A percentile compares a stretch with the other conserved stretches of the same genome.
phyloP scores from a whole-genome alignment of 1,140 invertebrate genomes.

The Oreohelix idahoensis region DNA sequence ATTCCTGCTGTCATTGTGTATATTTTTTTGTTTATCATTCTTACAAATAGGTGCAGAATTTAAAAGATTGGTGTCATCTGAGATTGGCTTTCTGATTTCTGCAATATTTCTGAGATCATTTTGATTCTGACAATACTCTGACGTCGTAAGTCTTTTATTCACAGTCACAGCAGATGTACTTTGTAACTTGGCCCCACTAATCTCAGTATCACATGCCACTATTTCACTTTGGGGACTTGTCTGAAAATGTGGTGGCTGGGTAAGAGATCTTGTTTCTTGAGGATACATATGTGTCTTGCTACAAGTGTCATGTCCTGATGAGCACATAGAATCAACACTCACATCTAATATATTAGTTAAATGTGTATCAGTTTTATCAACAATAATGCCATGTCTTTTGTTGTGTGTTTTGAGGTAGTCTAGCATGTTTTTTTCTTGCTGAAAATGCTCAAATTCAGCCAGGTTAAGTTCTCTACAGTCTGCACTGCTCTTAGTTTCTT shows the following conservation, averaged over 20 bases:
- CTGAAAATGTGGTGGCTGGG: not conserved
- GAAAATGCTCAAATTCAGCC: slow-evolving; percentile 1
- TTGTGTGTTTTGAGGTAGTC: not conserved
- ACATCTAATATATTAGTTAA: not conserved
- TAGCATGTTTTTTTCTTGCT: not conserved
- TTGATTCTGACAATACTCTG: not conserved
- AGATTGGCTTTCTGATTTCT: not conserved
- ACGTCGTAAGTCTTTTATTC: not conserved
- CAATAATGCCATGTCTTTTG: not conserved
- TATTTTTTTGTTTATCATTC: not conserved
- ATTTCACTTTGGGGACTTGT: not conserved
- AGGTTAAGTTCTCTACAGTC: not conserved
- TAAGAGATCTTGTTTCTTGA: not conserved
- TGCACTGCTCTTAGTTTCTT: not conserved
- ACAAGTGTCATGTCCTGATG: not conserved
- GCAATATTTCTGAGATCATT: not conserved
- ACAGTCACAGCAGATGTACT: too few relatives aligned
- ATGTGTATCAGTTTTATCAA: not conserved
- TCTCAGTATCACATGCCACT: not conserved
- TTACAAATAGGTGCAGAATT: not conserved
- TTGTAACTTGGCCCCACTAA: not conserved
- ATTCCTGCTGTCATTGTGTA: not conserved
- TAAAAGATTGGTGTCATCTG: not conserved
- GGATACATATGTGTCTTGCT: not conserved
- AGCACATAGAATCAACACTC: not conserved